Base-by-base conservation (phyloP, 2,888 invertebrate genomes). In the Stratiomys singularior region DNA sequence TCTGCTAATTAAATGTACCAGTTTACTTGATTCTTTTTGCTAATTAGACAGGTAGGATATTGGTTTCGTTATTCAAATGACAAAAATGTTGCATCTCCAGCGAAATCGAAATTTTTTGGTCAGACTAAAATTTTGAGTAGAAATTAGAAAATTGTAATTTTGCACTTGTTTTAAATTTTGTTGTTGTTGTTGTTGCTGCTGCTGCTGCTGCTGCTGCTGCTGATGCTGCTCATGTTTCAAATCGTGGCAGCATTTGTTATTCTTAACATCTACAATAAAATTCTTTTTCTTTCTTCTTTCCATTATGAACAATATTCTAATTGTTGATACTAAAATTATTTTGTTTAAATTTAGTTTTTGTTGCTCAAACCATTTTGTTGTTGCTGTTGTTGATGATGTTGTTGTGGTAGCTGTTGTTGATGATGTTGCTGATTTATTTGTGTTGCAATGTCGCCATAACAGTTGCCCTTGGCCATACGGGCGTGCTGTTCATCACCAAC, bases 401-500 rank as follows among this genome's bases (percentile, higher is more conserved):
- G 56, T 18, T 67, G 58, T 30, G 64, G 46, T 18, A 47, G 21
- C 77, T 60, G 52, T 58, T 66, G 47, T 60, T 77, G 67, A 18
- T 76, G 64, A 23, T 74, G 74, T 3, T 25, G 15, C 28, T 52
- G 52, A 47, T 47, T 23, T 9, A 28, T 66, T 13, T 25, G 30
- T 76, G 66, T 25, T 30, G 56, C 71, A 77, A 74, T 77, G 77
- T 77, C 80, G 78, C 78, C 78, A 80, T 80, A 78, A 78, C 77
- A 76, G 63, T 63, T 52, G 78, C 78, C 79, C 79, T 80, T 79
- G 77, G 77, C 77, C 71, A 47, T 77, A 79, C 79, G 79, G 79
- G 80, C 78, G 60, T 74, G 77, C 76, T 72, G 67, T 81, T 83
- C 84, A 86, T 93, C 93, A 94, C 93, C 94, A 94, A 88, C 93